Conservation (phyloP, 2,888 invertebrate species). For the Pogonocherus hispidulus region DNA sequence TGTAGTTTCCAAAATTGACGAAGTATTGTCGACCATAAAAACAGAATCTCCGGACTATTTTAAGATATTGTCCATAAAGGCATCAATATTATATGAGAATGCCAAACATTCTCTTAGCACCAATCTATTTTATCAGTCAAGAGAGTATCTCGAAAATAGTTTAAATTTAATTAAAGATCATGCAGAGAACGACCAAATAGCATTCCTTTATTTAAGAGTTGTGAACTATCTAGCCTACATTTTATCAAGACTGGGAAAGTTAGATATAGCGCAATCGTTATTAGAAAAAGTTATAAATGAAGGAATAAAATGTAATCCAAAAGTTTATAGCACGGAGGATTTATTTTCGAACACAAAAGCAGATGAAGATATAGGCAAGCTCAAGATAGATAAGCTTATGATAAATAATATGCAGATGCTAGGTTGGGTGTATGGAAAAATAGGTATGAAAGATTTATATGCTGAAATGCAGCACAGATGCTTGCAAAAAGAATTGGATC, state of each 20-base stretch:
- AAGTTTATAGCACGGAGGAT: slow-evolving; percentile 70
- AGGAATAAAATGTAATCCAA: slow-evolving; percentile 51
- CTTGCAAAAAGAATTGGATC: slow-evolving; percentile 72
- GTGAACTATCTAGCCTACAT: slow-evolving; percentile 74
- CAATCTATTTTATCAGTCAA: slow-evolving; percentile 55
- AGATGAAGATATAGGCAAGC: slow-evolving; percentile 58
- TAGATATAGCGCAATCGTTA: slow-evolving; percentile 68
- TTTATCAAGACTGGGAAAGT: slow-evolving; percentile 71
- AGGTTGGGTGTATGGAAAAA: slow-evolving; percentile 73
- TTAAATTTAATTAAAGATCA: slow-evolving; percentile 56
- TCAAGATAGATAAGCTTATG: slow-evolving; percentile 70
- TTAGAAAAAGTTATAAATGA: slow-evolving; percentile 69
- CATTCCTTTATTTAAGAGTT: slow-evolving; percentile 72
- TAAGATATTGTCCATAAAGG: slow-evolving; percentile 62
- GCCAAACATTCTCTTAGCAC: slow-evolving; percentile 61
- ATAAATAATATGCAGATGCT: slow-evolving; percentile 77
- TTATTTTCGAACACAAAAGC: slow-evolving; percentile 66
- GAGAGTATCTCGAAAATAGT: slow-evolving; percentile 58
- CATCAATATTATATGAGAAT: slow-evolving; percentile 64
- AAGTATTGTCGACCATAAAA: slow-evolving; percentile 40
- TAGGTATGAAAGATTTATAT: slow-evolving; percentile 71
- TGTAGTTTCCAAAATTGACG: slow-evolving; percentile 51
- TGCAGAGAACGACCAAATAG: slow-evolving; percentile 56
- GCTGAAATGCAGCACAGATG: slow-evolving; percentile 73
- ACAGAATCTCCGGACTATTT: slow-evolving; percentile 50